phyloP scores from a whole-genome alignment of 2,888 invertebrate genomes.

The Drosophila koepferae region DNA sequence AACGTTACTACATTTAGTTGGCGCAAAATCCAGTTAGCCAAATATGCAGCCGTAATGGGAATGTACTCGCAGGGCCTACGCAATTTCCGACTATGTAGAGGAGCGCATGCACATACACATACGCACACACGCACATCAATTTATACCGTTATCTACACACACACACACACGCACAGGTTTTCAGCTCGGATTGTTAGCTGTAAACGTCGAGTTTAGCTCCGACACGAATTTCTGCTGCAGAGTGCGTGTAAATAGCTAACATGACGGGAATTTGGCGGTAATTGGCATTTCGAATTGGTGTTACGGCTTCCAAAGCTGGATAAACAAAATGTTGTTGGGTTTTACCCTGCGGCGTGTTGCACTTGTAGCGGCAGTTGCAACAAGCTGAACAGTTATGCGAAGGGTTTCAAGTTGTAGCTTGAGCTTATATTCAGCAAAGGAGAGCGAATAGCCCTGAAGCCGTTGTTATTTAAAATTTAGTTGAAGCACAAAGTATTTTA shows the following conservation, averaged over 20 bases:
- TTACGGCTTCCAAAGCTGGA: conserved; percentile 23
- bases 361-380: background rate
- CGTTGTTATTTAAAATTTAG: background rate
- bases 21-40: conserved; percentile 53
- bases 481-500: background rate
- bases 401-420: background rate
- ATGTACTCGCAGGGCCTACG: conserved; percentile 46
- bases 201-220: conserved; percentile 7
- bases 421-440: too few species aligned
- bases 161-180: conserved; percentile 9
- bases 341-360: conserved; percentile 17
- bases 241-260: conserved; percentile 58
- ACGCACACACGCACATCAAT: background rate
- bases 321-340: conserved; percentile 12
- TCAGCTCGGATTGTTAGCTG: conserved; percentile 5
- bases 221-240: conserved; percentile 8
- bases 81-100: conserved; percentile 42
- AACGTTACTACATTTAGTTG: conserved; percentile 21
- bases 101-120: background rate
- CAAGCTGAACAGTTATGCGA: conserved; percentile 1
- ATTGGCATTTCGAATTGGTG: conserved; percentile 59
- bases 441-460: too few species aligned
- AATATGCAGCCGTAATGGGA: conserved; percentile 58
- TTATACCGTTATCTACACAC: background rate
- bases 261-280: conserved; percentile 63